A percentile compares a stretch with the other conserved stretches of the same genome.
Evolutionary conservation across 2,888 invertebrate species (phyloP).

Genomic region (Trachelus iudaicus): DNA sequence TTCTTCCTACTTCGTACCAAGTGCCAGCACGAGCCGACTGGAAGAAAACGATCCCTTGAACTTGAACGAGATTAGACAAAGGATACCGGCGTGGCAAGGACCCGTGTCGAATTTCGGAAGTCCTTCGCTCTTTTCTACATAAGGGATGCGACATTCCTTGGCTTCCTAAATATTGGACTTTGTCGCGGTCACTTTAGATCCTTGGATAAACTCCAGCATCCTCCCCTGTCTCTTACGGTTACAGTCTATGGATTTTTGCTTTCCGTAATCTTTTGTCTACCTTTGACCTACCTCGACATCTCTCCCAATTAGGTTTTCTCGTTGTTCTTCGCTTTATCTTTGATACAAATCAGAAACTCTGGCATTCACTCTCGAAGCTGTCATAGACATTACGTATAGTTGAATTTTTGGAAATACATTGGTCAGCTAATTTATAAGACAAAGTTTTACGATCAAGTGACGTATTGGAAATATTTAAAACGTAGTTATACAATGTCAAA

Average conservation of each 20-base stretch:
- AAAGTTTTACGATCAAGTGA: background rate
- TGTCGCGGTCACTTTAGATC: background rate
- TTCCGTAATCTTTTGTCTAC: conserved; percentile 20
- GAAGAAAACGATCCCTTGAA: background rate
- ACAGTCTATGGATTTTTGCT: conserved; percentile 23
- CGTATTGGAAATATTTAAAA: background rate
- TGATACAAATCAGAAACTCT: background rate
- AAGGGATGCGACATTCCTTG: background rate
- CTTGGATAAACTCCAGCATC: background rate
- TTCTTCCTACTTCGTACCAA: background rate
- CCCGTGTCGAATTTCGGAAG: conserved; percentile 26
- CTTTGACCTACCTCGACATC: conserved; percentile 22
- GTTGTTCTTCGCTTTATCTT: background rate
- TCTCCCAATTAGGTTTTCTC: conserved; percentile 26
- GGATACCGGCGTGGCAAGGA: conserved; percentile 17
- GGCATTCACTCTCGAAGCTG: background rate
- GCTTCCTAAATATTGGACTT: background rate
- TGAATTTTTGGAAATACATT: background rate
- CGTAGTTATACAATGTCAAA: background rate
- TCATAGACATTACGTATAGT: background rate
- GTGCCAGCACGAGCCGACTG: background rate
- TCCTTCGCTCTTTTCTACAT: conserved; percentile 3
- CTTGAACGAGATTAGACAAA: conserved; percentile 17
- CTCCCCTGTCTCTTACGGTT: background rate
- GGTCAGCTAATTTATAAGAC: background rate